A percentile compares a stretch with the other conserved stretches of the same genome.
Evolutionary conservation across 2,888 invertebrate species (phyloP).

Genomic region (Eristalinus sepulchralis): DNA sequence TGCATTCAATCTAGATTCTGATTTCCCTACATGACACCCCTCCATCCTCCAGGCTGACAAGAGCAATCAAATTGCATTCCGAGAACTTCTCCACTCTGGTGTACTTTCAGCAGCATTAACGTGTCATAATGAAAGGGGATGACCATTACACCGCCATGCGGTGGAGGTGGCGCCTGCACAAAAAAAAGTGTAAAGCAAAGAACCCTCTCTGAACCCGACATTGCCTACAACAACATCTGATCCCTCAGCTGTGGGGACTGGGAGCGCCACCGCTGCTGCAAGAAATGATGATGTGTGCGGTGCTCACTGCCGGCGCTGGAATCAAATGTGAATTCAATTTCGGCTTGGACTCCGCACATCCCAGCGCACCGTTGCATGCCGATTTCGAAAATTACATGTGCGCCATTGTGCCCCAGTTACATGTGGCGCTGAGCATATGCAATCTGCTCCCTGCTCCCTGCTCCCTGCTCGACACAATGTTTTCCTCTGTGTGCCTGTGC

Average conservation of each 20-base stretch:
- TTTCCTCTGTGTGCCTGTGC: background rate
- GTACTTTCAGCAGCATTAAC: background rate
- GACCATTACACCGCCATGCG: background rate
- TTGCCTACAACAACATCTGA: background rate
- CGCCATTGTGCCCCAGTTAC: conserved; percentile 66
- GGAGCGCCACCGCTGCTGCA: background rate
- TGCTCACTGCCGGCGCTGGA: conserved; percentile 49
- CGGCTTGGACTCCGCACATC: conserved; percentile 53
- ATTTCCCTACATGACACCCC: no score
- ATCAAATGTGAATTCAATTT: conserved; percentile 70
- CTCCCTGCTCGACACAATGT: background rate
- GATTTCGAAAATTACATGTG: conserved; percentile 70
- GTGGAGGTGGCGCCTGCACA: no score
- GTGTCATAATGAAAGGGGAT: background rate
- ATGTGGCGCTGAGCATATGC: conserved; percentile 17
- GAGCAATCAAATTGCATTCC: no score
- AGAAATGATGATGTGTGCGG: conserved; percentile 39
- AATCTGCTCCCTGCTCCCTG: background rate
- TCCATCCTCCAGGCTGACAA: no score
- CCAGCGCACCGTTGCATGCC: conserved; percentile 66
- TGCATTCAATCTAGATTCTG: no score
- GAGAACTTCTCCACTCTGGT: no score
- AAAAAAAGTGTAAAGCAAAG: background rate
- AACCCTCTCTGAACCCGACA: no score
- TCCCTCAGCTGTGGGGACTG: background rate